Evolutionary conservation across 2,113 vertebrate species (phyloP), one percentile per base, ranked within the genome.

Genomic region (Oryzias celebensis): DNA sequence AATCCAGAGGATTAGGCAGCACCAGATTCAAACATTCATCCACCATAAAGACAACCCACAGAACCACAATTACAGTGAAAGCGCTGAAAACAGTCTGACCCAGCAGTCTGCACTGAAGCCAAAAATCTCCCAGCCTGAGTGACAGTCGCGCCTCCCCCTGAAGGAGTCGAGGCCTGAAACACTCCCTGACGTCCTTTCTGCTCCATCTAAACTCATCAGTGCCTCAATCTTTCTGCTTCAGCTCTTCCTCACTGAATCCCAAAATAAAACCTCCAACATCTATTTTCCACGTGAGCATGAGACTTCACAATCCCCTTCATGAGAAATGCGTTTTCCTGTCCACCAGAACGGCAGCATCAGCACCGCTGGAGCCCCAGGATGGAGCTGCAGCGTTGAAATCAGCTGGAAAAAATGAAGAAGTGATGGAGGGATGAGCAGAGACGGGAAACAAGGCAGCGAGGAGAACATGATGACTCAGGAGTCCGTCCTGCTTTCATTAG

Each of bases 371-470:
- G 17, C n/a, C 1, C 20, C 23, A 4, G 20, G 14, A 23, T 4
- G 52, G 58, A 48, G 62, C 64, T 23, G 62, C 20, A 58, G 26
- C 46, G 12, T 41, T 67, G 46, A 42, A 55, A 73, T 48, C 41
- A 58, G 51, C 43, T 52, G 54, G 58, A 47, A 51, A 0, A 7
- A 51, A 23, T 20, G 54, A 22, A 52, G n/a, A 17, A 58, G 55
- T 24, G 61, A 50, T 46, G 13, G 42, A 23, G 51, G 52, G 59
- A 54, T 17, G 57, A 56, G 31, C 56, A 49, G 26, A 62, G 49
- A 18, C 54, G 43, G 76, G 76, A 82, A 71, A 73, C 61, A 17
- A 41, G 51, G 51, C 31, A 55, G 23, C 47, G 56, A n/a, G 61
- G 52, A 60, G 52, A 50, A 58, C 42, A 43, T 8, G 8, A 63